Evolutionary conservation across 2,113 vertebrate genomes (phyloP), one percentile per base, ranked within the genome.

Genomic region (Morone chrysops): DNA sequence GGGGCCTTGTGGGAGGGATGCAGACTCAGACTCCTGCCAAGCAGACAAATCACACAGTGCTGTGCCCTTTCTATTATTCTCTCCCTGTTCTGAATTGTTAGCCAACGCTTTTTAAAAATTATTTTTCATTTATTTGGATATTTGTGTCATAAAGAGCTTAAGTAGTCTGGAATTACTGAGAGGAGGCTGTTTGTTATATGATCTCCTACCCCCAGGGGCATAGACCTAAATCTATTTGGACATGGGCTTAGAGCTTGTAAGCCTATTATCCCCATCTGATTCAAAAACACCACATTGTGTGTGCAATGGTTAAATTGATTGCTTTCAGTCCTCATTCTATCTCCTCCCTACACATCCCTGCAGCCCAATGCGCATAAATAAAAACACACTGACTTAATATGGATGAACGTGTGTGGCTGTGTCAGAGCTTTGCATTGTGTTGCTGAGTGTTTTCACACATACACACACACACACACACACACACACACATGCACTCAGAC

Each of bases 201-300:
- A 93, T 93, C 91, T 69, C 76, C 53, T 89, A 87, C 90, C 92
- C 80, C 87, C 81, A 45, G 79, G 69, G 90, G 78, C 84, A 53
- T 41, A 84, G 89, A 92, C 93, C 88, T 89, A 93, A 93, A 92
- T 94, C 91, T 91, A 88, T 94, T 94, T 92, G 90, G 92, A 93
- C 87, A 91, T 82, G 57, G 83, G 91, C 84, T 95, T 92, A 94
- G 80, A 53, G 77, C 70, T 69, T 93, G 91, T 95, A 94, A 94
- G 94, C 93, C 92, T 92, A 93, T 95, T 92, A 94, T 92, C 91
- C 80, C 90, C 93, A 91, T 94, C 91, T 90, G 91, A 92, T 94
- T 92, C 84, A 63, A 79, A 85, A 90, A 91, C 90, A 90, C 56
- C 89, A 78, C 89, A 90, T 89, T 90, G 85, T 80, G 86, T 81